Conservation (phyloP, 2,888 invertebrate species). For the Melipona beecheii region DNA sequence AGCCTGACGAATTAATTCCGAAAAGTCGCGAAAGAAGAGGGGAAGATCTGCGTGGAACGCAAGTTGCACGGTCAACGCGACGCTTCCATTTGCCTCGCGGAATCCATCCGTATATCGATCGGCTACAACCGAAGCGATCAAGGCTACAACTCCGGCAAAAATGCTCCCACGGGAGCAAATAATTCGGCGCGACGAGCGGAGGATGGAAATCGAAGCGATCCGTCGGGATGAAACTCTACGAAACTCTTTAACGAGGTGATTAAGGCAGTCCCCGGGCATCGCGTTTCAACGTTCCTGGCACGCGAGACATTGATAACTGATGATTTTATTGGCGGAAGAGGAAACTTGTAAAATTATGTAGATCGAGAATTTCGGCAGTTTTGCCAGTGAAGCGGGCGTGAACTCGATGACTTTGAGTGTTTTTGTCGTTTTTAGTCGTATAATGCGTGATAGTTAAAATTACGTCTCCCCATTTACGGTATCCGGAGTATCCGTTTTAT, state of each 20-base stretch:
- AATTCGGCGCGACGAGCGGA: slow-evolving; percentile 34
- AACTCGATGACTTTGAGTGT: too few species aligned
- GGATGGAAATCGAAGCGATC: slow-evolving; percentile 26
- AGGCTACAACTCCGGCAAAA: slow-evolving; percentile 18
- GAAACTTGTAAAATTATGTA: too few species aligned
- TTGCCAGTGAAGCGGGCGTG: too few species aligned
- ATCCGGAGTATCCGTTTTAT: too few species aligned
- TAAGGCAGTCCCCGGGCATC: background rate
- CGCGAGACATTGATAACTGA: too few species aligned
- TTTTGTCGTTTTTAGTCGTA: too few species aligned
- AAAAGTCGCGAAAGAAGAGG: background rate
- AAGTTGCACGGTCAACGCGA: slow-evolving; percentile 25
- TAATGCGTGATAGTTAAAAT: too few species aligned
- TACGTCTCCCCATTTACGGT: too few species aligned
- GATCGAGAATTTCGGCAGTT: too few species aligned
- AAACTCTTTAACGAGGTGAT: slow-evolving; percentile 3
- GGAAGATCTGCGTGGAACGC: slow-evolving; percentile 13
- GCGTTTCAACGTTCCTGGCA: too few species aligned
- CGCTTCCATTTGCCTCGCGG: slow-evolving; percentile 30
- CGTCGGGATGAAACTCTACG: background rate
- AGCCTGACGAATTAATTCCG: background rate
- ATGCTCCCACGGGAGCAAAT: slow-evolving; percentile 13
- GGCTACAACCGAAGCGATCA: background rate
- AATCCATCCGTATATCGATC: slow-evolving; percentile 42
- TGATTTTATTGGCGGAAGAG: too few species aligned